phyloP scores from a whole-genome alignment of 2,888 invertebrate species.

The Andricus curvator region DNA sequence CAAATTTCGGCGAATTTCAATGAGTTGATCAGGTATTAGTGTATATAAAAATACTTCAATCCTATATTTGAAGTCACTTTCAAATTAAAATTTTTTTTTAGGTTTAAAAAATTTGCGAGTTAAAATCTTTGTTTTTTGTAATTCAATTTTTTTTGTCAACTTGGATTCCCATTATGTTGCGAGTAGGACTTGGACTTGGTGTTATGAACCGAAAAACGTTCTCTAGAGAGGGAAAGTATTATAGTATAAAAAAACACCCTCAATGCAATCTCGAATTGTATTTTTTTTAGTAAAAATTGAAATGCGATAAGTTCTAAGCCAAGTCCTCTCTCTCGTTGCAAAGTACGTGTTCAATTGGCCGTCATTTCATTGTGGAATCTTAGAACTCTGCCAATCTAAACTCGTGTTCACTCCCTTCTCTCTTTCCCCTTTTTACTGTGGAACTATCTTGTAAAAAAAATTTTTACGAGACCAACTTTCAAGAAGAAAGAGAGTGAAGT shows the following conservation, averaged over 20 bases:
- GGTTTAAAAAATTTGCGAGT: background rate
- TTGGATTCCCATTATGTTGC: constrained; percentile 5
- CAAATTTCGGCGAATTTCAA: background rate
- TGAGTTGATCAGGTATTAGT: background rate
- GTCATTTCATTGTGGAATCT: constrained; percentile 26
- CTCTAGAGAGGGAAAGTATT: background rate
- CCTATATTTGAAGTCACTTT: background rate
- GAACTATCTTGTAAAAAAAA: constrained; percentile 12
- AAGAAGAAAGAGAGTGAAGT: constrained; percentile 35
- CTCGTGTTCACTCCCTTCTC: constrained; percentile 8
- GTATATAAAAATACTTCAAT: background rate
- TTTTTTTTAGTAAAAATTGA: background rate
- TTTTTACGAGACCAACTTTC: constrained; percentile 8
- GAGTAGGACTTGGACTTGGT: constrained; percentile 1
- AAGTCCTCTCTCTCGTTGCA: constrained; percentile 30
- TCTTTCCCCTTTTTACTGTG: constrained; percentile 4
- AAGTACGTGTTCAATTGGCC: constrained; percentile 20
- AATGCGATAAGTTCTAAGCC: background rate
- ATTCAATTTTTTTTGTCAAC: background rate
- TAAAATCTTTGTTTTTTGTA: background rate
- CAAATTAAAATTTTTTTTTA: background rate
- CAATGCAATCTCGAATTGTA: background rate
- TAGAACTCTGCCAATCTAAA: constrained; percentile 29
- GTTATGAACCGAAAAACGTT: background rate
- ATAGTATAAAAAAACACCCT: background rate